These are phyloP conservation scores for Leptodirus hochenwartii DNA, from an alignment of 2,888 invertebrate genomes.

Conservation along the genomic window DNA sequence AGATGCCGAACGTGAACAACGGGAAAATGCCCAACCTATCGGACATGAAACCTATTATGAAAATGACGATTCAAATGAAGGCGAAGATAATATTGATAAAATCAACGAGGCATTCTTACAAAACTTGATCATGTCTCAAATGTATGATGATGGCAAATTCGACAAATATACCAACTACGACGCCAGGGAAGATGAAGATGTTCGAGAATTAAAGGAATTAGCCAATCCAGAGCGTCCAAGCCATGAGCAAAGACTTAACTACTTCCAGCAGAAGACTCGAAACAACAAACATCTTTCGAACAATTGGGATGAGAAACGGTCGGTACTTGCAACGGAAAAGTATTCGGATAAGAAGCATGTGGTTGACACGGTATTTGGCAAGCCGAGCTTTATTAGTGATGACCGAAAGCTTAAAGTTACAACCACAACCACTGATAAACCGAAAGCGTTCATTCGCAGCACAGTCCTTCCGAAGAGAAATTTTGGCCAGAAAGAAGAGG, in stretches of 20 bases:
- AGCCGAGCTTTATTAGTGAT: constrained; percentile 7
- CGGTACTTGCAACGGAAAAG: constrained; percentile 7
- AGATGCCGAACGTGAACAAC: constrained; percentile 38
- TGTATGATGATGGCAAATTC: constrained; percentile 33
- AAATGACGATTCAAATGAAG: constrained; percentile 24
- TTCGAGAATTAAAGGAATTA: constrained; percentile 42
- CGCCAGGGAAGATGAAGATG: constrained; percentile 43
- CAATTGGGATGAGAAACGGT: constrained; percentile 30
- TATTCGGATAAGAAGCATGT: constrained; percentile 13
- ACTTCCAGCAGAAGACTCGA: constrained; percentile 15
- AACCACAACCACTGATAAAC: constrained; percentile 11
- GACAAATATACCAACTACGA: constrained; percentile 13
- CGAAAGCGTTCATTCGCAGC: constrained; percentile 12
- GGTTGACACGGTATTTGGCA: constrained; percentile 10
- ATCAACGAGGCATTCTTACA: constrained; percentile 45
- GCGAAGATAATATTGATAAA: constrained; percentile 22
- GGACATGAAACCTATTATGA: constrained; percentile 51
- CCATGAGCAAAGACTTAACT: constrained; percentile 15
- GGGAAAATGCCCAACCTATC: constrained; percentile 37
- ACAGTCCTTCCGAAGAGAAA: constrained; percentile 16
- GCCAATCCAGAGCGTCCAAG: constrained; percentile 18
- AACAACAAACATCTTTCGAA: constrained; percentile 25
- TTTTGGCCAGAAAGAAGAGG: constrained; percentile 38
- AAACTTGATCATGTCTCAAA: constrained; percentile 46
- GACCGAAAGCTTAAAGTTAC: background rate